phyloP scores from a whole-genome alignment of 2,797 vertebrate genomes.

The Artibeus lituratus region DNA sequence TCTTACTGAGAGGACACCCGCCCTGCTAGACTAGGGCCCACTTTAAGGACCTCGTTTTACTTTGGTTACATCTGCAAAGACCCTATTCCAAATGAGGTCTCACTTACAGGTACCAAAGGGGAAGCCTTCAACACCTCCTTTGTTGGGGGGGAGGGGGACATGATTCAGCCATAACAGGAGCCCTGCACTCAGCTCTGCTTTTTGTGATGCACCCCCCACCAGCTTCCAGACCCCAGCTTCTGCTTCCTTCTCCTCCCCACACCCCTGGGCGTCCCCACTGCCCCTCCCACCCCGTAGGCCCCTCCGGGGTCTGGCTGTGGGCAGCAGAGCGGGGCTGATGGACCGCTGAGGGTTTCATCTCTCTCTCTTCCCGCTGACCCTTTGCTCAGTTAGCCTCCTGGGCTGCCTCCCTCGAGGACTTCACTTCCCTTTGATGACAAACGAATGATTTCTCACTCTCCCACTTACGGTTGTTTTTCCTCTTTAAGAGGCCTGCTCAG shows the following conservation, averaged over 20 bases:
- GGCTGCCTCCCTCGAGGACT: background rate
- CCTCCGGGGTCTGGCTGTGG: background rate
- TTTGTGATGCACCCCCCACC: too few species aligned
- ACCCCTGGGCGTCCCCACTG: background rate
- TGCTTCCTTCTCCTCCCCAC: background rate
- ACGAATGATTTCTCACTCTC: background rate
- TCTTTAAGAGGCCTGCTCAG: background rate
- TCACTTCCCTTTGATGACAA: background rate
- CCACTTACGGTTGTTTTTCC: background rate
- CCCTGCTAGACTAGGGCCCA: background rate
- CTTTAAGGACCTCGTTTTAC: background rate
- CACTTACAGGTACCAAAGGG: accelerated
- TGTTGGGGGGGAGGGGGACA: accelerated
- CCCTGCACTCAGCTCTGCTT: background rate
- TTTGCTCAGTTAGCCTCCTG: background rate
- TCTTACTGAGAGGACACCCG: background rate
- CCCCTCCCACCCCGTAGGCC: background rate
- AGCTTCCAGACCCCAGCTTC: too few species aligned
- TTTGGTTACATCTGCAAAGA: background rate
- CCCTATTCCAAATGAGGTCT: background rate
- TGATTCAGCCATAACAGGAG: background rate
- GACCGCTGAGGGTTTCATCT: background rate
- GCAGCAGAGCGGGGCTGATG: accelerated
- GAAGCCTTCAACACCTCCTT: accelerated
- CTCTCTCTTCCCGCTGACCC: background rate